These are phyloP conservation scores for Amblyornis subalaris DNA, from an alignment of 2,113 vertebrate species.

Conservation along the genomic window DNA sequence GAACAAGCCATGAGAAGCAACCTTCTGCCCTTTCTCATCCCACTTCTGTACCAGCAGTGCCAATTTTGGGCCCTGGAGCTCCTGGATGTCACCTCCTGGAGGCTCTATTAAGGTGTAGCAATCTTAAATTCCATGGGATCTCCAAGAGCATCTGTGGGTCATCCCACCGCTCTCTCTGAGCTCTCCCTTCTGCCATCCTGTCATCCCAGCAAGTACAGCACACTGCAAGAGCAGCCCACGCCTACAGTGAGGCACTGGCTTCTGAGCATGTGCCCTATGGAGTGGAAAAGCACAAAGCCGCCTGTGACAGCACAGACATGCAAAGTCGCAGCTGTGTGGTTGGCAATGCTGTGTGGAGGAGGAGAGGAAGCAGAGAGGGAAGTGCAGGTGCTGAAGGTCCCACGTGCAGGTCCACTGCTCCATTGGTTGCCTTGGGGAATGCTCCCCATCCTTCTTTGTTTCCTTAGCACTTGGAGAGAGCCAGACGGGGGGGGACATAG, in stretches of 20 bases:
- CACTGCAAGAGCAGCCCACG: neutral
- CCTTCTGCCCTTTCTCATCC: neutral
- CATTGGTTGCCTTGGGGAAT: neutral
- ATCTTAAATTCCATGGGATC: neutral
- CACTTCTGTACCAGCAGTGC: neutral
- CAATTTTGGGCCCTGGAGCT: neutral
- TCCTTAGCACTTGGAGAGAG: neutral
- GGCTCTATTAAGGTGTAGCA: neutral
- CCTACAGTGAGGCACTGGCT: neutral
- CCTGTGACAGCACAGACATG: neutral
- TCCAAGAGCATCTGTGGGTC: neutral
- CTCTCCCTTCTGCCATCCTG: neutral
- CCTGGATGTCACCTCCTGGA: neutral
- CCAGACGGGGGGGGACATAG: neutral
- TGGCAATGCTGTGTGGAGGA: neutral
- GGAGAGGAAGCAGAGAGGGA: neutral
- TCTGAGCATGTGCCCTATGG: fast-evolving
- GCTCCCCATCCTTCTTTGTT: neutral
- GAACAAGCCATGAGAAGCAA: neutral
- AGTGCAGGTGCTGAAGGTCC: neutral
- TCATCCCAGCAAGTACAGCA: neutral
- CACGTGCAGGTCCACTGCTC: neutral
- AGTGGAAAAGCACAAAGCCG: neutral
- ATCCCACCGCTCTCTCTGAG: neutral
- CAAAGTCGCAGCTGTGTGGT: neutral